A percentile compares a stretch with the other conserved stretches of the same genome.
Evolutionary conservation across 2,113 vertebrate species (phyloP).

Genomic region (Pimephales promelas): DNA sequence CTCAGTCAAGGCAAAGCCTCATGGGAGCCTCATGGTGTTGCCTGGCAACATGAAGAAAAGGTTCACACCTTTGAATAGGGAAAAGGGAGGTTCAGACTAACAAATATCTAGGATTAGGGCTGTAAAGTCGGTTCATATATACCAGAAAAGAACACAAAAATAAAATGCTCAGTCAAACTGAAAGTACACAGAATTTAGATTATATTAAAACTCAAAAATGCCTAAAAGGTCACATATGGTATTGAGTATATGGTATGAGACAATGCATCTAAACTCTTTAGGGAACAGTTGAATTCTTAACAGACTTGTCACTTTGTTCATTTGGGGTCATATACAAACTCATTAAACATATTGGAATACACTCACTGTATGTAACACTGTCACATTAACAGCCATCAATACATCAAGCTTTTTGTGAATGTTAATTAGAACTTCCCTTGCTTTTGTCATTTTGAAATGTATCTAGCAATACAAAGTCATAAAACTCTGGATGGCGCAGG

Average conservation of each 20-base stretch:
- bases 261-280: slow-evolving; percentile 2
- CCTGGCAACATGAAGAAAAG: slow-evolving; percentile 75
- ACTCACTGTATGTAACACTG: slow-evolving; percentile 37
- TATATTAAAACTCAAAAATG: neutral
- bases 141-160: neutral
- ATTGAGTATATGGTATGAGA: neutral
- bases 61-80: slow-evolving; percentile 67
- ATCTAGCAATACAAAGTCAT: no score
- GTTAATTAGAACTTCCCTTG: neutral
- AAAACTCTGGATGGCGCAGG: no score
- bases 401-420: slow-evolving; percentile 44
- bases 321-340: slow-evolving; percentile 40
- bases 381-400: slow-evolving; percentile 54
- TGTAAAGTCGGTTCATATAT: slow-evolving; percentile 6
- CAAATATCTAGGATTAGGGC: slow-evolving; percentile 41
- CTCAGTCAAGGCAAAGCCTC: slow-evolving; percentile 68
- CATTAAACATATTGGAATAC: slow-evolving; percentile 55
- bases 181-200: slow-evolving; percentile 6
- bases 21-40: slow-evolving; percentile 75
- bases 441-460: neutral
- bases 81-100: slow-evolving; percentile 56
- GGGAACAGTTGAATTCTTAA: slow-evolving; percentile 8
- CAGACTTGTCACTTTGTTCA: slow-evolving; percentile 45
- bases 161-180: neutral
- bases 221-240: neutral